Base-by-base conservation (phyloP, 2,888 invertebrate genomes). In the Limenitis arthemis region DNA sequence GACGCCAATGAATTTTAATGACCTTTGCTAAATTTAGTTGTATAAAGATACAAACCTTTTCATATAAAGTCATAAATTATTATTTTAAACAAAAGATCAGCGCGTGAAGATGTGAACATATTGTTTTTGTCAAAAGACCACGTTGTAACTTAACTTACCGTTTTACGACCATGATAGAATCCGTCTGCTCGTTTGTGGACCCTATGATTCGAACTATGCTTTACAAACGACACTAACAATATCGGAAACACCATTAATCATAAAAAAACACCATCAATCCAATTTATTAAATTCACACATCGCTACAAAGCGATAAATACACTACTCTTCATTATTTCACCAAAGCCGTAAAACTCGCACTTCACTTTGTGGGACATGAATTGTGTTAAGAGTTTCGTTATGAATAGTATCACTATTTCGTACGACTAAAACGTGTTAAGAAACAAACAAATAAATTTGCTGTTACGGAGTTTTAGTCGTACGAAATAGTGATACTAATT, bases 161-260 rank as follows among this genome's bases (percentile, higher is more conserved):
- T 86, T 86, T 86, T 81, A 86, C 86, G 83, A 86, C 87, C 87
- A 87, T 87, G 84, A 77, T 86, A 85, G 84, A 85, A 83, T 84
- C 86, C 86, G 86, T 86, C 75, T 75, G 79, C 78, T 83, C 86
- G 78, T 78, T 82, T 79, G 78, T 84, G 80, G 86, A 85, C 80
- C 86, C 86, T 86, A 87, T 87, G 86, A 80, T 86, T 86, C 74
- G 80, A 78, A 79, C 67, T 78, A 79, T 78, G 67, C 67, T 78
- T 79, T 75, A 72, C 75, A 75, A 83, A 79, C 70, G 69, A 64
- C 80, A 85, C 85, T 72, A 77, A 72, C 61, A 70, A 70, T 74
- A 71, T 77, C 69, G 72, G 69, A 77, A 79, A 80, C 85, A 86
- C 86, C 86, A 86, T 86, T 79, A 81, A 85, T 82, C 82, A 75